phyloP scores from a whole-genome alignment of 2,797 vertebrate genomes.

The Sebastes dallii region DNA sequence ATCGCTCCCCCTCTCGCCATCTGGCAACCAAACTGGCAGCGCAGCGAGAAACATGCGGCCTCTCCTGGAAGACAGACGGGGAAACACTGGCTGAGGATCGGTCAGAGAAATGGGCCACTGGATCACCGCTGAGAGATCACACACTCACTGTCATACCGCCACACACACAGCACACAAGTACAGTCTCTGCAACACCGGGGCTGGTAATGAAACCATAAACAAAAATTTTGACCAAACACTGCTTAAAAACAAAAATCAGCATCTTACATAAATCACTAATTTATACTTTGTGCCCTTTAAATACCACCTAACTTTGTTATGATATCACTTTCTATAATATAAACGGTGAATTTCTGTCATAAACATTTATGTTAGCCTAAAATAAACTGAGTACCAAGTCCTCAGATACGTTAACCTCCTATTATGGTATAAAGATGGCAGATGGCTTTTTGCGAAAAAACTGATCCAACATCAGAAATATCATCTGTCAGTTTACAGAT shows the following conservation, averaged over 20 bases:
- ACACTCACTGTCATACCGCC: conserved; percentile 1
- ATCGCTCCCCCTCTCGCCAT: conserved; percentile 58
- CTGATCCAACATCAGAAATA: conserved; percentile 24
- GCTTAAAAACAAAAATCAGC: neutral
- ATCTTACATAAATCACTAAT: neutral
- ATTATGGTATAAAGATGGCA: conserved; percentile 35
- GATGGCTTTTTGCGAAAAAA: conserved; percentile 8
- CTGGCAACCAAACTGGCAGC: conserved; percentile 81
- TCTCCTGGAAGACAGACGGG: conserved; percentile 69
- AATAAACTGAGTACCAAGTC: conserved; percentile 17
- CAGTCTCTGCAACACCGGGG: neutral
- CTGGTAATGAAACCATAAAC: neutral
- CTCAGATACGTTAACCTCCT: conserved; percentile 19
- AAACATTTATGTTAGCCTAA: conserved; percentile 45
- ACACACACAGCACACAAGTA: neutral
- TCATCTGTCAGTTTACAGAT: neutral
- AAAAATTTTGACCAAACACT: neutral
- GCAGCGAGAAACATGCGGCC: conserved; percentile 64
- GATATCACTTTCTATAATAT: conserved; percentile 45
- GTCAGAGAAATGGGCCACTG: conserved; percentile 42
- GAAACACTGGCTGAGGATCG: conserved; percentile 48
- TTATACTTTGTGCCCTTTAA: conserved; percentile 13
- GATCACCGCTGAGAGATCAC: conserved; percentile 21
- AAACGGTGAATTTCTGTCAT: conserved; percentile 36
- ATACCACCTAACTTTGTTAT: conserved; percentile 21